Evolutionary conservation across 1,140 invertebrate genomes (phyloP).

Genomic region (Ostrea edulis): DNA sequence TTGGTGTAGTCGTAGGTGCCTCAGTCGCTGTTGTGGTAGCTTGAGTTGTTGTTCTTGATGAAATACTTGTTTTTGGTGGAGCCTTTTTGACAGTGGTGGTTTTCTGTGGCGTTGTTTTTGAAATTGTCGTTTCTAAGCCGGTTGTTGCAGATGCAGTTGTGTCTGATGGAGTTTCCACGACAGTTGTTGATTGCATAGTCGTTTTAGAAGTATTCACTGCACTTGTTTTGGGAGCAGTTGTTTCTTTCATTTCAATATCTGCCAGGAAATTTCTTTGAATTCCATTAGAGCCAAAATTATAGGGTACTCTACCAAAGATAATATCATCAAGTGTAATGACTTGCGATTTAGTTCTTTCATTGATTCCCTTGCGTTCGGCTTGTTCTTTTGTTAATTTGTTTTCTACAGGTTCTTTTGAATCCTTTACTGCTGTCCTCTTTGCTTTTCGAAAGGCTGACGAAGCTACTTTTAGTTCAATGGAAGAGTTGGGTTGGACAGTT

Average conservation of each 20-base stretch:
- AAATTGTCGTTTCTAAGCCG: background rate
- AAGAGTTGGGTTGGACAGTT: background rate
- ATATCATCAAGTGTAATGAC: conserved; percentile 14
- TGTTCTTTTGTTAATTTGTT: background rate
- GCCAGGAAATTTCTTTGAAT: conserved; percentile 18
- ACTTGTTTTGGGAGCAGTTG: background rate
- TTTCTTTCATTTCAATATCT: background rate
- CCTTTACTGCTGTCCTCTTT: background rate
- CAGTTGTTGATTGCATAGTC: background rate
- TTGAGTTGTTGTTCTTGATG: background rate
- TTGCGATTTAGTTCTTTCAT: background rate
- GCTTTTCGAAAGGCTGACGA: conserved; percentile 3
- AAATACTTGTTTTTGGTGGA: background rate
- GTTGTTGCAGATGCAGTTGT: background rate
- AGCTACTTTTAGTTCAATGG: background rate
- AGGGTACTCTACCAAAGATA: background rate
- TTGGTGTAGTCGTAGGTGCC: background rate
- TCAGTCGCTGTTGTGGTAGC: background rate
- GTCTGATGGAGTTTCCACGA: background rate
- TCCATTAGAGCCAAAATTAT: background rate
- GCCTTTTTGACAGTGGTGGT: background rate
- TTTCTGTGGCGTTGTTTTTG: background rate
- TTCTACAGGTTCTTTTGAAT: background rate
- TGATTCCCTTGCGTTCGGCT: background rate
- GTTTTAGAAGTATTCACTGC: background rate